Percentiles rank a stretch among this genome's conserved stretches.
Evolutionary conservation across 2,113 vertebrate species (phyloP).

Genomic region (Callocephalon fimbriatum): DNA sequence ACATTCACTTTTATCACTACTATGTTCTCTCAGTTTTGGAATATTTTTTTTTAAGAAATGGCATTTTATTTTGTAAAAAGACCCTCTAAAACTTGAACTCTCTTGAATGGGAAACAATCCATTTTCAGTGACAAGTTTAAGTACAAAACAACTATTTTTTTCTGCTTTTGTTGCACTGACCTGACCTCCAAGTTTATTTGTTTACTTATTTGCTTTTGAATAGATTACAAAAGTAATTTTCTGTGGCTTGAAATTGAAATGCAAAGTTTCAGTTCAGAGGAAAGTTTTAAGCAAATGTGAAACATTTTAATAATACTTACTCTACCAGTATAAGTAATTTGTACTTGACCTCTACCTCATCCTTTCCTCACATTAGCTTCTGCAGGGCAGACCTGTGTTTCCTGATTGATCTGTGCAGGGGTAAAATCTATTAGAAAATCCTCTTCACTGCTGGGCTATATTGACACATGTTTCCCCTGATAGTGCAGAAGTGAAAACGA

Average conservation of each 20-base stretch:
- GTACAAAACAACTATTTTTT: background rate
- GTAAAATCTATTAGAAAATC: background rate
- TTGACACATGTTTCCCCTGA: background rate
- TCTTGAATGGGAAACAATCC: background rate
- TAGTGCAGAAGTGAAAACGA: background rate
- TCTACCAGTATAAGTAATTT: background rate
- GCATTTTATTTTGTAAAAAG: background rate
- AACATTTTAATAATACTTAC: background rate
- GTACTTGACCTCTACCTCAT: background rate
- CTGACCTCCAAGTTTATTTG: background rate
- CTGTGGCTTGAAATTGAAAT: background rate
- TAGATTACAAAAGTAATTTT: background rate
- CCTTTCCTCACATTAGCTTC: background rate
- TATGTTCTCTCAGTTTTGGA: background rate
- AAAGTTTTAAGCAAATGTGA: background rate
- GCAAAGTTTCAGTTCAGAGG: background rate
- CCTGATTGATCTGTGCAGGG: background rate
- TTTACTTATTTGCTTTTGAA: background rate
- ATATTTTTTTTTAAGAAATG: background rate
- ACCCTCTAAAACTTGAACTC: background rate
- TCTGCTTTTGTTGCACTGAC: background rate
- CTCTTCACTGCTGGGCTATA: background rate
- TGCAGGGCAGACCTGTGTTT: background rate
- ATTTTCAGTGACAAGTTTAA: background rate
- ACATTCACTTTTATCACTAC: background rate